phyloP scores from a whole-genome alignment of 2,113 vertebrate genomes.

The Petromus typicus region DNA sequence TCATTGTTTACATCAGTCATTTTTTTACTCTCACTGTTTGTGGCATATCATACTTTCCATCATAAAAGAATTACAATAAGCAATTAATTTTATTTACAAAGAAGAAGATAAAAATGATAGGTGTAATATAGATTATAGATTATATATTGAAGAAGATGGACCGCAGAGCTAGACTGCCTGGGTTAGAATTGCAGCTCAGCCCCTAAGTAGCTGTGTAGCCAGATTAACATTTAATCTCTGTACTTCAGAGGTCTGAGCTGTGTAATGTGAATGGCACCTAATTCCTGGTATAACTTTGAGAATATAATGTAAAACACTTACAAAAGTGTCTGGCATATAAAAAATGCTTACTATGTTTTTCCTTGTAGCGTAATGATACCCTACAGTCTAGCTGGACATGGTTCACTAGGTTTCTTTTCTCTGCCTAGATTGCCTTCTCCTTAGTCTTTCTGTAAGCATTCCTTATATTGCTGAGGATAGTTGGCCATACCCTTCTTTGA shows the following conservation, averaged over 20 bases:
- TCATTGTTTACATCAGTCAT: neutral
- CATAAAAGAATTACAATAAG: neutral
- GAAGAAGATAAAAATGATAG: neutral
- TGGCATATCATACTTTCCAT: neutral
- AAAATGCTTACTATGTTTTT: neutral
- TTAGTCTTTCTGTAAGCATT: neutral
- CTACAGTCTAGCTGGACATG: neutral
- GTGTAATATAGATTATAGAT: neutral
- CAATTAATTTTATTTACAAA: constrained; percentile 21
- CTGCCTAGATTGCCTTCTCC: neutral
- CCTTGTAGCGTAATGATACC: neutral
- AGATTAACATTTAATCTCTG: neutral
- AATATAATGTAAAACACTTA: neutral
- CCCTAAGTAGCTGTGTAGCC: neutral
- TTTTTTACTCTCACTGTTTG: neutral
- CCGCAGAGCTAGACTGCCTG: neutral
- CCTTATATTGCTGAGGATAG: neutral
- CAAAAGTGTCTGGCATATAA: neutral
- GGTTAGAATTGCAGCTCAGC: neutral
- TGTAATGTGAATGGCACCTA: neutral
- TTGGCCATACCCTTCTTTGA: neutral
- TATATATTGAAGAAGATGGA: neutral
- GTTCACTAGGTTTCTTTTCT: neutral
- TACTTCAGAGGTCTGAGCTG: neutral
- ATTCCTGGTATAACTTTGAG: constrained; percentile 6